Conservation (phyloP, 2,797 vertebrate genomes). For the Urophycis tenuis region DNA sequence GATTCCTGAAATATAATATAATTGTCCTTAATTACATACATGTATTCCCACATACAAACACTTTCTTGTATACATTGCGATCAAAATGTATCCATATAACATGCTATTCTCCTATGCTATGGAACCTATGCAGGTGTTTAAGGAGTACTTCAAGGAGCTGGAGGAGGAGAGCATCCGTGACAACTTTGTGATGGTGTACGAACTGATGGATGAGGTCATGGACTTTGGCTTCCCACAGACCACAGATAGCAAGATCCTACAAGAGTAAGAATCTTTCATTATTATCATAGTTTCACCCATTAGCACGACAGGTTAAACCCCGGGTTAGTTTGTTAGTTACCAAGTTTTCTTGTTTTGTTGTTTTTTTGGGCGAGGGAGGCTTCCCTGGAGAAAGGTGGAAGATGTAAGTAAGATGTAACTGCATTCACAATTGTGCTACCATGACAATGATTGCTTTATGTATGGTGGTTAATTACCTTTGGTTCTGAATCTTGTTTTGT, state of each 20-base stretch:
- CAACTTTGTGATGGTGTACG: conserved; percentile 80
- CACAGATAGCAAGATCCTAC: conserved; percentile 80
- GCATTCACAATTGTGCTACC: too few species aligned
- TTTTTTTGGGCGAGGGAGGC: too few species aligned
- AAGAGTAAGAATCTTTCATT: conserved; percentile 67
- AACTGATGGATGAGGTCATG: conserved; percentile 80
- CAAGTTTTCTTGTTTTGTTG: not conserved
- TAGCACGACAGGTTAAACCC: not conserved
- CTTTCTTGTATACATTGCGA: not conserved
- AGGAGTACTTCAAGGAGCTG: conserved; percentile 76
- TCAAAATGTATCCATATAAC: not conserved
- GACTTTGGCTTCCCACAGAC: conserved; percentile 81
- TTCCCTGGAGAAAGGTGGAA: not conserved
- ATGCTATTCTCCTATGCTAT: conserved; percentile 3
- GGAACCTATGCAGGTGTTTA: conserved; percentile 66
- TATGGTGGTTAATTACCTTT: not conserved
- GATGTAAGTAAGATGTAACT: not conserved
- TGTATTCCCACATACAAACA: not conserved
- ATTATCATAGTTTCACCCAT: not conserved
- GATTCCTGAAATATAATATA: not conserved
- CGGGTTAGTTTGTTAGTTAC: not conserved
- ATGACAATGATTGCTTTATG: not conserved
- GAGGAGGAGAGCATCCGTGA: conserved; percentile 80
- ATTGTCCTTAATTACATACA: not conserved
- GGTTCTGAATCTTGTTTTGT: not conserved